Evolutionary conservation across 2,797 vertebrate genomes (phyloP).

Genomic region (Enteromius trimaculatus): DNA sequence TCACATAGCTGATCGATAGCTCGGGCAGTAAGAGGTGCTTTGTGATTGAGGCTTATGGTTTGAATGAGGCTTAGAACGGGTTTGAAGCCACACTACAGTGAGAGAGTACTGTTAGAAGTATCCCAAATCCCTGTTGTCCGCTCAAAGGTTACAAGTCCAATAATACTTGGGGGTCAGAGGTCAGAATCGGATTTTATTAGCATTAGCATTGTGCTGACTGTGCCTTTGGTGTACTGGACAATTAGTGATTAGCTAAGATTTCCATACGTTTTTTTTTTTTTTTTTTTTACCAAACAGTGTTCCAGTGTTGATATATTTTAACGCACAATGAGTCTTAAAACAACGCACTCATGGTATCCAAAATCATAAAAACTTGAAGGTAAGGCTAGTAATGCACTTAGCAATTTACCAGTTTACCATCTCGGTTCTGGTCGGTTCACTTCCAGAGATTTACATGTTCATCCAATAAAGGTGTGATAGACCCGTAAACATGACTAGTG

Average conservation of each 20-base stretch:
- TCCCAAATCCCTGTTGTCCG: conserved; percentile 3
- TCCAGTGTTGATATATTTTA: neutral
- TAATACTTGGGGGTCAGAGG: conserved; percentile 25
- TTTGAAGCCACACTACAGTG: conserved; percentile 18
- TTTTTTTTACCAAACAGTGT: neutral
- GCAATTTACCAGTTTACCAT: neutral
- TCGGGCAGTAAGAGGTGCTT: conserved; percentile 38
- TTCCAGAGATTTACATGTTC: conserved; percentile 13
- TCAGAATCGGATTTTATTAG: neutral
- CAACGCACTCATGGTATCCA: neutral
- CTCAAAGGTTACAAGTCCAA: conserved; percentile 10
- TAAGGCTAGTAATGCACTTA: neutral
- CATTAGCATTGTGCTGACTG: conserved; percentile 29
- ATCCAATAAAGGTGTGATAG: conserved; percentile 39
- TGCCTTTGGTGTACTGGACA: neutral
- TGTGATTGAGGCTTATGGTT: conserved; percentile 43
- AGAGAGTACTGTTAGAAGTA: neutral
- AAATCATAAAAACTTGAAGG: neutral
- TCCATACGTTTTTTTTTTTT: neutral
- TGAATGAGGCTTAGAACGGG: conserved; percentile 33
- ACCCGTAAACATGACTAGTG: conserved; percentile 28
- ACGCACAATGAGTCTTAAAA: neutral
- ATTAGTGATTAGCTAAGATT: neutral
- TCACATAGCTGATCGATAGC: conserved; percentile 27
- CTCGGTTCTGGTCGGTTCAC: neutral